phyloP scores from a whole-genome alignment of 2,888 invertebrate species.

The Agrochola lychnidis region DNA sequence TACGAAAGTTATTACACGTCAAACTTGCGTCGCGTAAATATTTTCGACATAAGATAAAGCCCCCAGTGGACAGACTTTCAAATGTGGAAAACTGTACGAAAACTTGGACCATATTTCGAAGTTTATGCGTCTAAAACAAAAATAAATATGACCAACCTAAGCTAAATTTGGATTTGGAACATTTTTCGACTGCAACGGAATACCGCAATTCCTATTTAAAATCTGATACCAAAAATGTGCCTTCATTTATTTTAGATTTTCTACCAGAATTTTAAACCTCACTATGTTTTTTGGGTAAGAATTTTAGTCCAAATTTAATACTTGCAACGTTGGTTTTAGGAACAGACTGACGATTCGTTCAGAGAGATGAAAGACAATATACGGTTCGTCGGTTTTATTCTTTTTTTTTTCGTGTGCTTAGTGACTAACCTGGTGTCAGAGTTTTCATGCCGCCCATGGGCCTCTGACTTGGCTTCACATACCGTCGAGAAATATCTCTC shows the following conservation, averaged over 20 bases:
- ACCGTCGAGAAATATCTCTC: too few relatives aligned
- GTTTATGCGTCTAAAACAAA: conserved; percentile 4
- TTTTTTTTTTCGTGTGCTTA: too few relatives aligned
- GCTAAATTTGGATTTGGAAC: neutral
- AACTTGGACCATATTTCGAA: conserved; percentile 1
- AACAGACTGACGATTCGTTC: neutral
- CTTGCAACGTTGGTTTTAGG: neutral
- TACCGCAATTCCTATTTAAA: conserved; percentile 21
- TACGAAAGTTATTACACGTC: conserved; percentile 1
- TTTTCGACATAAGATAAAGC: conserved; percentile 16
- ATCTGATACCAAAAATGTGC: neutral
- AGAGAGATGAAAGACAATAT: neutral
- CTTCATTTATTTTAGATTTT: neutral
- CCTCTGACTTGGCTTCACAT: too few relatives aligned
- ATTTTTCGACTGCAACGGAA: neutral
- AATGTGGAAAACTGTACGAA: conserved; percentile 22
- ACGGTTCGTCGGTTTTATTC: too few relatives aligned
- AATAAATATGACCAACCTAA: neutral
- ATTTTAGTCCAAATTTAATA: neutral
- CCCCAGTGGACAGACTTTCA: neutral
- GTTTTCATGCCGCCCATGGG: too few relatives aligned
- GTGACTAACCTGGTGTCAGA: too few relatives aligned
- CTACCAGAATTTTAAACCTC: too few relatives aligned
- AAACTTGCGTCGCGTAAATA: conserved; percentile 12
- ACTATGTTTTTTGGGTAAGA: too few relatives aligned